Evolutionary conservation across 92 coral and sea anemone genomes (phyloP), one percentile per base, ranked within the genome.

Genomic region (Epizoanthus illoricatus): DNA sequence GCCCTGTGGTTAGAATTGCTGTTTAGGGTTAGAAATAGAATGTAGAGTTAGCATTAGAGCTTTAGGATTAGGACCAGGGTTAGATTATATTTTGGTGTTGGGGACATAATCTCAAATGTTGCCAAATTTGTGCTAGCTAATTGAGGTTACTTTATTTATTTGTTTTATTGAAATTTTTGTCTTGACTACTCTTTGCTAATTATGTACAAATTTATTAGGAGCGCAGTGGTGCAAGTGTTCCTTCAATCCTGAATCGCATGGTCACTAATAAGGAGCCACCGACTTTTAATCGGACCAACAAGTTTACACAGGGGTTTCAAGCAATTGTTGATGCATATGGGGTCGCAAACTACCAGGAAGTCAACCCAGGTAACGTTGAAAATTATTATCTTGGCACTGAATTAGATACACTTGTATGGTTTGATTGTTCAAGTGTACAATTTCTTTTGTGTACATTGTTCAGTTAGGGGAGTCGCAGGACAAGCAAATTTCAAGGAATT

Each of bases 231-330:
- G 98, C 98, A 40, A 89, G 92, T 57, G 94, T 96, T 45, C 99
- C 99, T 59, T 96, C 99, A 2, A 96, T 96, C 79, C 79, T 96
- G 64, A 96, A 96, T 91, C 95, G 99, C 52, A 96, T 96, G 99
- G 90, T 76, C 15, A 93, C 96, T 54, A 86, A 80, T n/a, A 91
- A 91, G 74, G 98, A 89, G 43, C 99, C 99, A n/a, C 99, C 99
- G 65, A 95, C 97, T 39, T 96, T 96, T 74, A 96, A 96, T 88
- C 89, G n/a, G n/a, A n/a, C n/a, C n/a, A n/a, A n/a, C n/a, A n/a
- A n/a, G n/a, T 91, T 96, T 66, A 93, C 99, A 0, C 87, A 89
- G 78, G 99, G 96, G 54, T 96, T 93, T 96, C 99, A 96, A 81
- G 92, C 88, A 55, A 91, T 96, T 60, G 96, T 96, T 66, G 99